These are phyloP conservation scores for Tapirus indicus DNA, from an alignment of 2,797 vertebrate species.

Conservation along the genomic window DNA sequence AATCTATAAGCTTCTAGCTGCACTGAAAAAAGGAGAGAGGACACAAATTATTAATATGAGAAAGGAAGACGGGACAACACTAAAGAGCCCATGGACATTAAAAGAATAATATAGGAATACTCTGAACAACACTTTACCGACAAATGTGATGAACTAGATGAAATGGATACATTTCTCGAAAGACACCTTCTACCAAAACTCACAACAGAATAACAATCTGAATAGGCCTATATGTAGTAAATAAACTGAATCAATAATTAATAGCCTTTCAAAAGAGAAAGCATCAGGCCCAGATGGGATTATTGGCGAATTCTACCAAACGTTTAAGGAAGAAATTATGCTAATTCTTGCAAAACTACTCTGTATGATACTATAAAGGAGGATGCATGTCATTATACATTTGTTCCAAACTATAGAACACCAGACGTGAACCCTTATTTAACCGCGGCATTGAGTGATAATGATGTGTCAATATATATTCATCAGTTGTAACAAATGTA, in stretches of 20 bases:
- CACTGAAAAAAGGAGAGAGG: background rate
- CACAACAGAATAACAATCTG: background rate
- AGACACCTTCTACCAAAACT: background rate
- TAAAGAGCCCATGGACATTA: background rate
- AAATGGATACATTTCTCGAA: background rate
- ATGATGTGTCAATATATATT: background rate
- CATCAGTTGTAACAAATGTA: background rate
- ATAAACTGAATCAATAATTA: background rate
- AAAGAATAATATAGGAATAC: background rate
- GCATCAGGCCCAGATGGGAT: background rate
- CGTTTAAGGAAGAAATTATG: background rate
- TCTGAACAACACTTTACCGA: background rate
- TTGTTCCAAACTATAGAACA: background rate
- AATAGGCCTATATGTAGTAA: background rate
- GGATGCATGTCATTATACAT: background rate
- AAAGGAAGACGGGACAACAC: background rate
- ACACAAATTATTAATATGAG: background rate
- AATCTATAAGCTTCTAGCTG: background rate
- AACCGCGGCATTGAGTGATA: background rate
- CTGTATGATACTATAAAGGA: background rate
- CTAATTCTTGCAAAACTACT: background rate
- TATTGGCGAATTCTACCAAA: background rate
- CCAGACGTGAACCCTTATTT: background rate
- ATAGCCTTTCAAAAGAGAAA: background rate
- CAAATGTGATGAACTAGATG: background rate